Conservation (phyloP, 2,797 vertebrate species). For the Coregonus suidteri region DNA sequence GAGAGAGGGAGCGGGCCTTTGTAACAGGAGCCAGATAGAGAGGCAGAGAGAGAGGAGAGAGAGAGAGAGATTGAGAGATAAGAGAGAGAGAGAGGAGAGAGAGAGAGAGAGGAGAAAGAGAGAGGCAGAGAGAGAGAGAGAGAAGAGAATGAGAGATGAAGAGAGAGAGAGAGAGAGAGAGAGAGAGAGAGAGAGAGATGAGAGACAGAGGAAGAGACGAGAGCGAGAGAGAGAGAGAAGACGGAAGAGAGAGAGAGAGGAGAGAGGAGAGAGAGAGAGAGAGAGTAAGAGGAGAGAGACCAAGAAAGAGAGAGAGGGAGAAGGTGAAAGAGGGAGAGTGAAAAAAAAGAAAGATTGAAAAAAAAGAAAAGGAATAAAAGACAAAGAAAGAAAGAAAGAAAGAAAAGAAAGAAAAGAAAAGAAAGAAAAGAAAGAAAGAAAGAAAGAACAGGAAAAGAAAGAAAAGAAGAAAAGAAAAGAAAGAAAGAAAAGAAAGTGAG, state of each 20-base stretch:
- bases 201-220: too few relatives aligned
- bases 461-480: not conserved
- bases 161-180: too few relatives aligned
- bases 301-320: not conserved
- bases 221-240: not conserved
- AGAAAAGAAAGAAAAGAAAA: not conserved
- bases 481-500: not conserved
- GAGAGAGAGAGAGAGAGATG: too few relatives aligned
- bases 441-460: not conserved
- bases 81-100: too few relatives aligned
- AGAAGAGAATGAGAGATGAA: too few relatives aligned
- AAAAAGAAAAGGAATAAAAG: not conserved
- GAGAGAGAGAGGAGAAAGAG: too few relatives aligned
- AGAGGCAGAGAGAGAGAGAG: too few relatives aligned
- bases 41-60: not conserved
- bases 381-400: not conserved
- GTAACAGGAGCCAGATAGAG: slow-evolving; percentile 23
- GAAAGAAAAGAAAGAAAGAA: not conserved
- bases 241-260: not conserved
- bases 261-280: too few relatives aligned
- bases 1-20: slow-evolving; percentile 25
- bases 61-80: too few relatives aligned
- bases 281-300: too few relatives aligned
- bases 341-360: not conserved
- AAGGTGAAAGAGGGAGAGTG: not conserved